Evolutionary conservation across 2,888 invertebrate genomes (phyloP), one percentile per base, ranked within the genome.

Genomic region (Melanotus villosus): DNA sequence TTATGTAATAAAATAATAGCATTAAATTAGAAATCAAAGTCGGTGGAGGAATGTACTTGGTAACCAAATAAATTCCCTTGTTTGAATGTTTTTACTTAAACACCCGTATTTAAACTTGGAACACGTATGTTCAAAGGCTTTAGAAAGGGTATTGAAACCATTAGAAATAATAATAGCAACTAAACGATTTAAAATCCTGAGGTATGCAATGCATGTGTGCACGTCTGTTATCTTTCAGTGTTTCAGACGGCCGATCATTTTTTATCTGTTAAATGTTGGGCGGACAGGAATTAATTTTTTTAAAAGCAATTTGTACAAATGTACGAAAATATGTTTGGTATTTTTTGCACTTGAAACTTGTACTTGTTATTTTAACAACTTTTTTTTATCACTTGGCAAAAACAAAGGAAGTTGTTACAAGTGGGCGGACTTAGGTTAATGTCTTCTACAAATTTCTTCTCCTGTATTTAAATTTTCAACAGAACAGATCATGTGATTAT

Each of bases 81-180:
- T n/a, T n/a, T n/a, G n/a, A n/a, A n/a, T n/a, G n/a, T n/a, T n/a
- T n/a, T n/a, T n/a, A n/a, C n/a, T n/a, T n/a, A n/a, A n/a, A n/a
- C n/a, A n/a, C n/a, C n/a, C n/a, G n/a, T n/a, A n/a, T n/a, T n/a
- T n/a, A n/a, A n/a, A n/a, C n/a, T n/a, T n/a, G n/a, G n/a, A n/a
- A n/a, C n/a, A n/a, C n/a, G n/a, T n/a, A 14, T 14, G 38, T 38
- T 38, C 38, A 38, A 38, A 7, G n/a, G 10, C n/a, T 10, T 12
- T 10, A 38, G 38, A 38, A 38, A 38, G 38, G 38, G 38, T 38
- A 38, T 38, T 38, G 38, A 10, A 38, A n/a, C 38, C 38, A 38
- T 38, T 38, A 38, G 38, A 38, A 38, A 38, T 38, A 38, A 38
- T 38, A 38, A 38, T 38, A 38, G 38, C 38, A 38, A n/a, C 38